Evolutionary conservation across 2,113 vertebrate species (phyloP).

Genomic region (Harpagus bidentatus): DNA sequence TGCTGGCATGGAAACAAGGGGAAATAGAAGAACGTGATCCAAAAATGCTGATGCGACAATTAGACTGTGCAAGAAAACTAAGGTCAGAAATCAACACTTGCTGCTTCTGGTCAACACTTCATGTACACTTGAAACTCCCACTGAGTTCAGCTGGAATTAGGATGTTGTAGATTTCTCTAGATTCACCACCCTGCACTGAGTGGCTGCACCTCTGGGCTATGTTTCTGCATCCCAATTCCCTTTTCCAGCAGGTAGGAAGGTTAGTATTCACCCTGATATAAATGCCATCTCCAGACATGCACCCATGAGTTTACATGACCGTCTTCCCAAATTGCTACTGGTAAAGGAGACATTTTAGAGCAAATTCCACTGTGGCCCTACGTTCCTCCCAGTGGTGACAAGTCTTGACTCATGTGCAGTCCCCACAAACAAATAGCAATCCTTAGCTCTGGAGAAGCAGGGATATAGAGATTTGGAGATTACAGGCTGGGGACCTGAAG

Average conservation of each 20-base stretch:
- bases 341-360: neutral
- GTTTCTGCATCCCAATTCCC: neutral
- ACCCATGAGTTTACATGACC: neutral
- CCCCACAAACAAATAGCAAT: neutral
- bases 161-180: neutral
- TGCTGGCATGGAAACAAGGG: neutral
- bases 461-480: neutral
- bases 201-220: rapidly evolving
- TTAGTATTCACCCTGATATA: neutral
- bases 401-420: rapidly evolving
- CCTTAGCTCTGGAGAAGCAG: neutral
- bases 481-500: neutral
- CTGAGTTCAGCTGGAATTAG: neutral
- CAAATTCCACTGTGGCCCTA: rapidly evolving
- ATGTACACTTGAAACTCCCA: neutral
- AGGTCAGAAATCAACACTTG: neutral
- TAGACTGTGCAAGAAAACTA: neutral
- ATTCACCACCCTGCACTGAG: rapidly evolving
- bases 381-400: neutral
- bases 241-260: neutral
- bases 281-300: neutral
- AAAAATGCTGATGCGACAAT: neutral
- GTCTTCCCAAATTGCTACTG: neutral
- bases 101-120: neutral
- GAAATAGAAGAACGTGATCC: neutral